Evolutionary conservation across 1,140 invertebrate genomes (phyloP), one percentile per base, ranked within the genome.

Genomic region (Drosophila malerkotliana): DNA sequence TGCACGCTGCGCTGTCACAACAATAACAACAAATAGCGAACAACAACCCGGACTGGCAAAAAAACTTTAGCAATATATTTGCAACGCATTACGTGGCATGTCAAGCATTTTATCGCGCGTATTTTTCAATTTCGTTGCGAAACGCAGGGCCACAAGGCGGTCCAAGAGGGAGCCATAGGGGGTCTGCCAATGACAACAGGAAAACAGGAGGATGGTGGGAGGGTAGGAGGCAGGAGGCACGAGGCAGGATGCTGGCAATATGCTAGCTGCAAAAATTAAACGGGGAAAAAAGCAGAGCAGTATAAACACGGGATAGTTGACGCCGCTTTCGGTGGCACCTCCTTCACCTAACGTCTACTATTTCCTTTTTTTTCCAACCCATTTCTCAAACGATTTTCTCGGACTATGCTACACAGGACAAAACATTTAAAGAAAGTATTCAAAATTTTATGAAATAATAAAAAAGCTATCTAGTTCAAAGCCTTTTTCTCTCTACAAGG

Each of bases 71-170:
- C 83, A 87, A 87, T 87, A 87, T 87, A 87, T 87, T 87, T 87
- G 75, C 83, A 88, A 88, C 83, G 83, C 83, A 87, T 87, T 87
- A 87, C 83, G 83, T 82, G 83, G 83, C 83, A 87, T 87, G 83
- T 88, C 83, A 88, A 88, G 83, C 83, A 75, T 88, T 88, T 88
- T 88, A 88, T 88, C 83, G 83, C 83, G 83, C 83, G 79, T 88
- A 88, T 88, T 88, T 88, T 88, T 88, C 83, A 88, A 88, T 88
- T 88, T 88, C 72, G 58, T 60, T 41, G 49, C 30, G 48, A 45
- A 59, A 9, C 34, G 58, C 55, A 60, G 21, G 34, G 61, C 48
- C 60, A 56, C 12, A 37, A 34, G 4, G 53, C 52, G 26, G 47
- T 32, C 24, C 34, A 28, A 28, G 45, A n/a, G 15, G 37, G 45